Evolutionary conservation across 2,797 vertebrate species (phyloP).

Genomic region (Rhabdophis nuchalis): DNA sequence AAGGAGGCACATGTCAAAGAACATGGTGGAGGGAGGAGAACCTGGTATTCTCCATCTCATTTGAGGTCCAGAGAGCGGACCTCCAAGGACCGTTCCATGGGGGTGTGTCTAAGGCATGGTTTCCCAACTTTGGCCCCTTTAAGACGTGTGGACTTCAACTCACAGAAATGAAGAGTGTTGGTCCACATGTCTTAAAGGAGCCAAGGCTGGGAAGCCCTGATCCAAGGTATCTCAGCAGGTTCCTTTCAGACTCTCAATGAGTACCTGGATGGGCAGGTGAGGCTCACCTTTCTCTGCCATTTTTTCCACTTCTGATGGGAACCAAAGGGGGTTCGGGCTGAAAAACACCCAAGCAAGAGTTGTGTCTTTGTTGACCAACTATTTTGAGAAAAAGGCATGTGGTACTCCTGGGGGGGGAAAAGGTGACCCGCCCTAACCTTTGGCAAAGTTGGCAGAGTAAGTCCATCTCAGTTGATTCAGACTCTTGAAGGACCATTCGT

Average conservation of each 20-base stretch:
- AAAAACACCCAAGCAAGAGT: neutral
- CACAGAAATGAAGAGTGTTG: neutral
- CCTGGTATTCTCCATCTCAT: neutral
- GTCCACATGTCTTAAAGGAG: neutral
- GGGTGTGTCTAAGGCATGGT: neutral
- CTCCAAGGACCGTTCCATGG: neutral
- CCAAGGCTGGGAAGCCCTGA: neutral
- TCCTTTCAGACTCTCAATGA: neutral
- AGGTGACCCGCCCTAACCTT: neutral
- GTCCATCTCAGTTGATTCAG: neutral
- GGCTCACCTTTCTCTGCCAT: neutral
- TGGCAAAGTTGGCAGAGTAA: neutral
- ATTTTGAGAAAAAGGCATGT: neutral
- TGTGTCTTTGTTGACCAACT: neutral
- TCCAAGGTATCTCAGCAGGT: neutral
- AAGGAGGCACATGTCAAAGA: neutral
- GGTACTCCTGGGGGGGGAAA: neutral
- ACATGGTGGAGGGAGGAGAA: neutral
- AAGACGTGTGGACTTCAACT: neutral
- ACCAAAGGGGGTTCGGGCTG: neutral
- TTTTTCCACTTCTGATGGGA: neutral
- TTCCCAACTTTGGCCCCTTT: neutral
- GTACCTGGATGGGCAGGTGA: neutral
- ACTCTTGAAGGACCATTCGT: neutral
- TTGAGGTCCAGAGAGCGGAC: neutral